Evolutionary conservation across 2,888 invertebrate species (phyloP), one percentile per base, ranked within the genome.

Genomic region (Oxytorus armatus): DNA sequence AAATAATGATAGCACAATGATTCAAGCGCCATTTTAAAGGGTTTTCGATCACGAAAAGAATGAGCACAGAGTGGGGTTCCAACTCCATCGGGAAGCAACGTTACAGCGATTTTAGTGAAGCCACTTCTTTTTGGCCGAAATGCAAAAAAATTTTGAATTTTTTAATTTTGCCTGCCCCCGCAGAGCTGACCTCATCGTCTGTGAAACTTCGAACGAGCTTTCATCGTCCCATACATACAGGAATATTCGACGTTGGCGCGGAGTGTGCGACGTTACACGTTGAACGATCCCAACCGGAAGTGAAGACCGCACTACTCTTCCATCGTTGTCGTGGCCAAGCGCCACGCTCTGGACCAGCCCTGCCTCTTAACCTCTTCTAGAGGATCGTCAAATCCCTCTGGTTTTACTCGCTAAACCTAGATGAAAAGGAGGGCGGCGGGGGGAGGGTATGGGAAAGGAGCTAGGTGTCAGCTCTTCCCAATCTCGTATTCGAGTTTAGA

Each of bases 121-220:
- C n/a, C n/a, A n/a, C n/a, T n/a, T n/a, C n/a, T n/a, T n/a, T n/a
- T n/a, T n/a, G n/a, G n/a, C n/a, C n/a, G n/a, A n/a, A n/a, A n/a
- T n/a, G n/a, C n/a, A n/a, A n/a, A n/a, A n/a, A n/a, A n/a, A n/a
- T n/a, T n/a, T n/a, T n/a, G n/a, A n/a, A n/a, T n/a, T n/a, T 57
- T 57, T 57, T 33, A 73, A 63, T 68, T 68, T 69, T 63, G 69
- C 44, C 25, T 69, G 76, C 76, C 61, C 76, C 53, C 72, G 59
- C 47, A 44, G 73, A 55, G 66, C 80, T 80, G 80, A 80, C 77
- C 77, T 80, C 80, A 80, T 77, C 69, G 73, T 77, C 80, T 68
- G 21, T 29, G 80, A 72, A 80, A 80, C 73, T 80, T 80, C 7
- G 68, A 74, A 80, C 73, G 57, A 69, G 79, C 80, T 80, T 73